A percentile compares a stretch with the other conserved stretches of the same genome.
Evolutionary conservation across 2,888 invertebrate genomes (phyloP).

Genomic region (Chalcis sispes): DNA sequence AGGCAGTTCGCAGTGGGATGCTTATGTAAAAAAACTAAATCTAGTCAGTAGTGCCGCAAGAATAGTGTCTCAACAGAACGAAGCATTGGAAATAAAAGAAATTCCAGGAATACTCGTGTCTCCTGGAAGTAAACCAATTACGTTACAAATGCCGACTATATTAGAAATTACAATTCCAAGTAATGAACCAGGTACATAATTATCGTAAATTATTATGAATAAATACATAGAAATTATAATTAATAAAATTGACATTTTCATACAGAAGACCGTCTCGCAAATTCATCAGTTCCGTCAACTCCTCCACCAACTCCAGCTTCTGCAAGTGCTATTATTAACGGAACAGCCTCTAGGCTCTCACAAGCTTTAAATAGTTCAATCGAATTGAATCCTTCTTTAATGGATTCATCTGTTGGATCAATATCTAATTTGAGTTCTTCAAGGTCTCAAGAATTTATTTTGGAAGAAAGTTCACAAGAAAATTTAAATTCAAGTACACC

Average conservation of each 20-base stretch:
- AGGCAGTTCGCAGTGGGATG: constrained; percentile 71
- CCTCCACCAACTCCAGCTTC: constrained; percentile 69
- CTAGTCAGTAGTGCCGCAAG: constrained; percentile 67
- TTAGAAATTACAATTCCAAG: constrained; percentile 61
- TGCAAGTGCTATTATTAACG: constrained; percentile 57
- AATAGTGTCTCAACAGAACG: constrained; percentile 65
- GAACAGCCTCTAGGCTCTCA: constrained; percentile 57
- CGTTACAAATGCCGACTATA: constrained; percentile 64
- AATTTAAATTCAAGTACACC: constrained; percentile 42
- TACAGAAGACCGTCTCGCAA: constrained; percentile 37
- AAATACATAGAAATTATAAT: constrained; percentile 18
- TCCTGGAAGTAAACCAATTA: constrained; percentile 65
- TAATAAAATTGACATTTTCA: not conserved
- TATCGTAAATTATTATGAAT: not conserved
- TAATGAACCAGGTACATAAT: constrained; percentile 43
- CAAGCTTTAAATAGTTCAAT: constrained; percentile 60
- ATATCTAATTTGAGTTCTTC: constrained; percentile 58
- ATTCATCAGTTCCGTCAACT: constrained; percentile 62
- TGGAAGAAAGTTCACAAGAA: constrained; percentile 59
- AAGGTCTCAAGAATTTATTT: constrained; percentile 58
- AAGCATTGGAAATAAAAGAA: constrained; percentile 66
- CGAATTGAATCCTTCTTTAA: constrained; percentile 58
- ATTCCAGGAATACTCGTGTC: constrained; percentile 66
- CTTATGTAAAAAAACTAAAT: constrained; percentile 69
- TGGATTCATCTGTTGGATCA: constrained; percentile 59